Base-by-base conservation (phyloP, 2,113 vertebrate species). In the Motacilla tschutschensis region DNA sequence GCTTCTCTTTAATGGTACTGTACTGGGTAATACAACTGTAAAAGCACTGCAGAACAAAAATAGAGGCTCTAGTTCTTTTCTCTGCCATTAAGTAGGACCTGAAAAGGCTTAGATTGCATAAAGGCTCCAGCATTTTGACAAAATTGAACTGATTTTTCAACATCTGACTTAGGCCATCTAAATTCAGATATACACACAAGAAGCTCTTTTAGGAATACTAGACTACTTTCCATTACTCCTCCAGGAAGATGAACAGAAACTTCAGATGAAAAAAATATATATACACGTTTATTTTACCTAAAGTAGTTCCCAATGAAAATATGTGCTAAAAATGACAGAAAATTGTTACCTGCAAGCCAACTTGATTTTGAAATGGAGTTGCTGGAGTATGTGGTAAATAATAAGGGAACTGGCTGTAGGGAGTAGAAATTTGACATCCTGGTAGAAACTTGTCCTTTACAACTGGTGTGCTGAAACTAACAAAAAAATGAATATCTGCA, bases 401-500 rank as follows among this genome's bases (percentile, higher is more conserved):
- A 84, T 38, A 95, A 0, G 96, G 83, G 12, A 89, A 44, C 17
- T 96, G 97, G 90, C 89, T 94, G 77, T 97, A 97, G 16, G 97
- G 95, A 85, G 97, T 96, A 74, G 98, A 97, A 44, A 96, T 91
- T 8, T 95, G 95, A 71, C 93, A 92, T 74, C 93, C 93, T 33
- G 96, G 76, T 46, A 87, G 79, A 38, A 97, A 93, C 29, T 89
- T 91, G 71, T 94, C 97, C 92, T 97, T 98, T 58, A 98, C 91
- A 55, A 98, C 93, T 35, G 99, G 98, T 7, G 98, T 99, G 85
- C 97, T 96, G 92, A 98, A 98, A 95, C 98, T 98, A 69, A 93
- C 53, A 83, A 47, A 82, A 79, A 76, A 79, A 9, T 11, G 1
- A 74, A 14, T 28, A 51, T 7, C 20, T 35, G 11, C 26, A 66